phyloP scores from a whole-genome alignment of 2,797 vertebrate genomes.

The Cossypha caffra region DNA sequence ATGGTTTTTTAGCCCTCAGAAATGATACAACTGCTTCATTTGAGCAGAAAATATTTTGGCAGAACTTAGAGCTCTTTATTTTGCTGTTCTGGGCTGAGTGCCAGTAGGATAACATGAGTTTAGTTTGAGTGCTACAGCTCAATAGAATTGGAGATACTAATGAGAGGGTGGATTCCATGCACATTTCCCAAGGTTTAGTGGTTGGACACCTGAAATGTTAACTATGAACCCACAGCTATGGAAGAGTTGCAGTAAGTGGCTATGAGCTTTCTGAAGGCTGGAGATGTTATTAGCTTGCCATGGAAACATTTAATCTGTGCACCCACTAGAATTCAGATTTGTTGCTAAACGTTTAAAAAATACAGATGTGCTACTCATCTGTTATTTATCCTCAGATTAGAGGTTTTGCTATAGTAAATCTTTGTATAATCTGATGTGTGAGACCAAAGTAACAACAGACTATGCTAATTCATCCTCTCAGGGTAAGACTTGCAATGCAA shows the following conservation, averaged over 20 bases:
- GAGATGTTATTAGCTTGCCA: not conserved
- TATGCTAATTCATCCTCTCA: not conserved
- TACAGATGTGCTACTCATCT: not conserved
- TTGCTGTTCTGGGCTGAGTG: not conserved
- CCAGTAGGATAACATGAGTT: not conserved
- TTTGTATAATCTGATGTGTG: not conserved
- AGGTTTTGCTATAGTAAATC: not conserved
- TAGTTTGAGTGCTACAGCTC: not conserved
- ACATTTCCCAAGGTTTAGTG: not conserved
- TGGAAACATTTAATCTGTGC: fast-evolving
- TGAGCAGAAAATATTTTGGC: constrained; percentile 31
- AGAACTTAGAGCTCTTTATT: not conserved
- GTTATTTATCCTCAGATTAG: not conserved
- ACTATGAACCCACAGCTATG: not conserved
- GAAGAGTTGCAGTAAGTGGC: not conserved
- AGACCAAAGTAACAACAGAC: not conserved
- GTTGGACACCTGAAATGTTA: not conserved
- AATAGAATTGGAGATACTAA: not conserved
- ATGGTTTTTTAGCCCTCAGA: not conserved
- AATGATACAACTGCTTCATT: not conserved
- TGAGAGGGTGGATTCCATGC: not conserved
- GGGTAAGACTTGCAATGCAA: not conserved
- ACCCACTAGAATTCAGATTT: not conserved
- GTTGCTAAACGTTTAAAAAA: not conserved
- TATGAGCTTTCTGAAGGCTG: not conserved